Percentiles rank a stretch among this genome's conserved stretches.
Conservation (phyloP, 37 sponge, comb jelly and placozoan genomes). For the Theonella swinhoei region DNA sequence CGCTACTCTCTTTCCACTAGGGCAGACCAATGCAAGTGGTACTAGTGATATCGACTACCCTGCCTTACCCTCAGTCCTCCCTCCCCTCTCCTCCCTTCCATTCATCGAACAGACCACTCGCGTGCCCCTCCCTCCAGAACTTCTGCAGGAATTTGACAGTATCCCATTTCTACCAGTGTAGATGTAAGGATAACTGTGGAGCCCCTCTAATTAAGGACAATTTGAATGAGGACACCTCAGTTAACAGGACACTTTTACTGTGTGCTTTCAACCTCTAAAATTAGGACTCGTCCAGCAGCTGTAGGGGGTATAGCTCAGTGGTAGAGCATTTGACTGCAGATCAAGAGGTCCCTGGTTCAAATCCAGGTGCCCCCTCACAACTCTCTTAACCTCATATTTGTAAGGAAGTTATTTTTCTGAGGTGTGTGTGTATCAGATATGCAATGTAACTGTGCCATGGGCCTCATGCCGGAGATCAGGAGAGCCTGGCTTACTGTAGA, state of each 20-base stretch:
- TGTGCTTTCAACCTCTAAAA: too few species aligned
- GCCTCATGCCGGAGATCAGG: conserved; percentile 87
- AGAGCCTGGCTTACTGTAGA: conserved; percentile 97
- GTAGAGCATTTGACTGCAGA: conserved; percentile 99
- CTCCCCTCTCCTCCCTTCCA: conserved; percentile 71
- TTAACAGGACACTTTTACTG: too few species aligned
- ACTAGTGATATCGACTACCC: conserved; percentile 85
- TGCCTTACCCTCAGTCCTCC: conserved; percentile 47
- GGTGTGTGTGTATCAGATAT: too few species aligned
- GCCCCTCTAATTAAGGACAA: too few species aligned
- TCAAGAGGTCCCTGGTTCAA: conserved; percentile 99
- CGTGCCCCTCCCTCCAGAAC: conserved; percentile 90
- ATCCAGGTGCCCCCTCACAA: conserved; percentile 93
- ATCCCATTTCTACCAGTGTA: conserved; percentile 12
- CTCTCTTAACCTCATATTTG: too few species aligned
- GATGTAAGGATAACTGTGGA: too few species aligned
- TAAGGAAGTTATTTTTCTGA: too few species aligned
- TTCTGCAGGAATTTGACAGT: conserved; percentile 94
- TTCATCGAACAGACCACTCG: conserved; percentile 65
- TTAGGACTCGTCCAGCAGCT: too few species aligned
- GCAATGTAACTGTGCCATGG: conserved; percentile 97
- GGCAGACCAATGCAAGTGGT: conserved; percentile 61
- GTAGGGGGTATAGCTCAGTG: conserved; percentile 99
- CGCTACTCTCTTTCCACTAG: conserved; percentile 23
- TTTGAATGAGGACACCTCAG: too few species aligned